Percentiles rank a stretch among this genome's conserved stretches.
These are phyloP conservation scores for Synergus itoensis DNA, from an alignment of 2,888 invertebrate species.

Conservation along the genomic window DNA sequence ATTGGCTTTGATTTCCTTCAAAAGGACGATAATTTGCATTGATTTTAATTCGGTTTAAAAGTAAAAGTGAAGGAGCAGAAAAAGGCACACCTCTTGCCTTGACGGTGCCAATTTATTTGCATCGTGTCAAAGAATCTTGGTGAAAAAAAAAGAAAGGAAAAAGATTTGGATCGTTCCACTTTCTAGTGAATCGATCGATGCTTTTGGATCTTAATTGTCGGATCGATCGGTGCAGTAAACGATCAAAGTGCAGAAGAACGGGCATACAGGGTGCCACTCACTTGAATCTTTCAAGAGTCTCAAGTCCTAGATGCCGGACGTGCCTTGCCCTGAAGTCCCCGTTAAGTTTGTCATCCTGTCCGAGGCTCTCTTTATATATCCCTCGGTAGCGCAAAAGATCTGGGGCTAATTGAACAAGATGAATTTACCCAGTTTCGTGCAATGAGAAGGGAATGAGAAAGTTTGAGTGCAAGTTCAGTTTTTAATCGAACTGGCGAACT, in stretches of 20 bases:
- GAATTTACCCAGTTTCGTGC: conserved; percentile 60
- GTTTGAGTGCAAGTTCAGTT: not conserved
- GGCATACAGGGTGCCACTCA: conserved; percentile 54
- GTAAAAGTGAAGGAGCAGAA: conserved; percentile 22
- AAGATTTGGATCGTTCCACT: conserved; percentile 40
- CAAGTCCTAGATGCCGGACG: conserved; percentile 61
- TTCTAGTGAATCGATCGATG: conserved; percentile 43
- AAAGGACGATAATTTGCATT: not conserved
- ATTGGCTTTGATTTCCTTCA: not conserved
- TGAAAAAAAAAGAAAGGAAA: conserved; percentile 13
- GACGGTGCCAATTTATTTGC: conserved; percentile 29
- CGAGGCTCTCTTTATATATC: conserved; percentile 61
- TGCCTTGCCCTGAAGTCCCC: conserved; percentile 58
- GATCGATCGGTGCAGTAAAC: conserved; percentile 46
- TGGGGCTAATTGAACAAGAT: conserved; percentile 72
- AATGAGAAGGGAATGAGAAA: not conserved
- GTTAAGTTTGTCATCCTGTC: conserved; percentile 72
- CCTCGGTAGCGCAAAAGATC: conserved; percentile 62
- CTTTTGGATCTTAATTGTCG: conserved; percentile 49
- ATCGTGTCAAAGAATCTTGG: not conserved
- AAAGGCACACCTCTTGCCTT: conserved; percentile 38
- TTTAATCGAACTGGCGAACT: no score
- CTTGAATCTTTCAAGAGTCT: conserved; percentile 46
- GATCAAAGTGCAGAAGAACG: conserved; percentile 52
- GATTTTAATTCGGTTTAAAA: not conserved